Evolutionary conservation across 2,797 vertebrate genomes (phyloP).

Genomic region (Melanotaenia nigrans): DNA sequence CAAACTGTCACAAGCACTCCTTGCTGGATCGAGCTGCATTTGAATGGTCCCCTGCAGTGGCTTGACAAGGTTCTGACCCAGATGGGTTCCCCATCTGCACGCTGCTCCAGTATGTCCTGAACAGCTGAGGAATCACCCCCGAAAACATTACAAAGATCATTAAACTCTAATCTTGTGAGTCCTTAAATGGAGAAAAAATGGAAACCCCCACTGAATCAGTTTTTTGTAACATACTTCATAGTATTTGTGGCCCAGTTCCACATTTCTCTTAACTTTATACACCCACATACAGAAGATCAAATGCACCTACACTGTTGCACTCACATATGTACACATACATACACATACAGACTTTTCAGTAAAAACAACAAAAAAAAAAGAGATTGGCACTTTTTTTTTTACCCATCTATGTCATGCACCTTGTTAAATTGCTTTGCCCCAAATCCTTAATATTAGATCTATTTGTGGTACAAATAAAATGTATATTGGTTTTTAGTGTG

Average conservation of each 20-base stretch:
- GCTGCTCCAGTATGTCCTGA: slow-evolving; percentile 99
- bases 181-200: slow-evolving; percentile 60
- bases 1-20: slow-evolving; percentile 99
- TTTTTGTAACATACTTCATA: slow-evolving; percentile 84
- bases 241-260: slow-evolving; percentile 87
- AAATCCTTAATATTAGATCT: slow-evolving; percentile 89
- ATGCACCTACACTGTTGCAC: slow-evolving; percentile 56
- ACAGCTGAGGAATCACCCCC: slow-evolving; percentile 56
- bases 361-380: slow-evolving; percentile 64
- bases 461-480: slow-evolving; percentile 88
- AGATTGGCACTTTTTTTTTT: slow-evolving; percentile 93
- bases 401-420: slow-evolving; percentile 95
- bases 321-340: slow-evolving; percentile 75
- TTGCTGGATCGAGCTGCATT: slow-evolving; percentile 98
- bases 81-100: slow-evolving; percentile 98
- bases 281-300: slow-evolving; percentile 29
- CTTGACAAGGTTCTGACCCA: slow-evolving; percentile 99
- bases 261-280: slow-evolving; percentile 55
- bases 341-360: slow-evolving; percentile 82
- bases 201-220: slow-evolving; percentile 80
- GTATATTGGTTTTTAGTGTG: slow-evolving; percentile 87
- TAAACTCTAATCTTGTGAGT: slow-evolving; percentile 69
- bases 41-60: slow-evolving; percentile 98
- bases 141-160: slow-evolving; percentile 71
- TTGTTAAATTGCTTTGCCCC: slow-evolving; percentile 91